Base-by-base conservation (phyloP, 2,888 invertebrate genomes). In the Sinhomidia bicolor region DNA sequence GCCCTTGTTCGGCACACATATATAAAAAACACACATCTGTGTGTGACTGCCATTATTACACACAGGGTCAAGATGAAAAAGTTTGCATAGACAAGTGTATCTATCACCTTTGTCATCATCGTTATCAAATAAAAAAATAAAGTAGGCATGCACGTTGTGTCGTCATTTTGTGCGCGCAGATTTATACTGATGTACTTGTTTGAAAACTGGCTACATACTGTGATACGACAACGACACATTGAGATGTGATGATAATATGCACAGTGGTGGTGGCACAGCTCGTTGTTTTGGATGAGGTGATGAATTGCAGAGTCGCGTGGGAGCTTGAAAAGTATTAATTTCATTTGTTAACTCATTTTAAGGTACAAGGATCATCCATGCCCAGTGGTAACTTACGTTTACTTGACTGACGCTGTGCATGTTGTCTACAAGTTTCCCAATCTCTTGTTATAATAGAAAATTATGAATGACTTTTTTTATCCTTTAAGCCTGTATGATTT, bases 251-350 rank as follows among this genome's bases (percentile, higher is more conserved):
- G 85, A 85, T 62, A 84, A 85, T 62, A 84, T 85, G 51, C 78
- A 47, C 26, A 5, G 74, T 78, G 85, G 78, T 65, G 32, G 62
- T 36, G 36, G 36, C 36, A 36, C 36, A 65, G 51, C 78, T 47
- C 41, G 85, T 85, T 78, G 78, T 78, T 51, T 74, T 62, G 78
- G 85, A 86, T 57, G 79, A 81, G 81, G 81, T 88, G 88, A 88
- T 88, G 88, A 88, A 88, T 88, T 87, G 62, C 71, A 36, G 71
- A 79, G 81, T 87, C 78, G 88, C 82, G 88, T 88, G 74, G 88
- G 88, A 88, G 82, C 88, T 81, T 57, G 78, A 82, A 83, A 88
- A 83, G 88, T 88, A 88, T 82, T 82, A 88, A 88, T 88, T 88
- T 82, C 88, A 65, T 88, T 71, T 81, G 76, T 88, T 82, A 88